These are phyloP conservation scores for Meteorus sp. DNA, from an alignment of 1,140 invertebrate genomes.

Conservation along the genomic window DNA sequence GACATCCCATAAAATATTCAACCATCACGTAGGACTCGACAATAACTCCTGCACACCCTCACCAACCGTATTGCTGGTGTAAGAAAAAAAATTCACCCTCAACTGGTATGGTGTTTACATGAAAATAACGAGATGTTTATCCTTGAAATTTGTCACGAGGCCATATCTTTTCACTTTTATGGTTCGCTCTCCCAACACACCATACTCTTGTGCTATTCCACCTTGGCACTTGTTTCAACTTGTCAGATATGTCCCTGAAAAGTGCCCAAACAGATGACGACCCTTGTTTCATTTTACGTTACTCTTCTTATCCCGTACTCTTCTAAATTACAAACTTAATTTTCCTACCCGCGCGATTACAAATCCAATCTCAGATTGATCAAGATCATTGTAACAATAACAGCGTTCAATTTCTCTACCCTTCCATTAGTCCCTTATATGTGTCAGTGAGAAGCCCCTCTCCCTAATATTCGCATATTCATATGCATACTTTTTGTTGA, in stretches of 20 bases:
- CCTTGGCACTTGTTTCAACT: constrained; percentile 8
- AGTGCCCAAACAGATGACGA: constrained; percentile 14
- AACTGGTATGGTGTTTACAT: constrained; percentile 25
- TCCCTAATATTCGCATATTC: too few species aligned
- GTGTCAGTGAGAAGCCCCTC: too few species aligned
- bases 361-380: background rate
- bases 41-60: background rate
- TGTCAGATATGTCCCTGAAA: background rate
- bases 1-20: constrained; percentile 1
- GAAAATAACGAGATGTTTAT: constrained; percentile 30
- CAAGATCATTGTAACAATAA: background rate
- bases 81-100: constrained; percentile 19
- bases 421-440: too few species aligned
- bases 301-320: constrained; percentile 33
- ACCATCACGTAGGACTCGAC: too few species aligned
- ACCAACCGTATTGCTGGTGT: background rate
- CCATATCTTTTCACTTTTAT: constrained; percentile 18
- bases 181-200: too few species aligned
- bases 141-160: constrained; percentile 31
- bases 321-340: background rate
- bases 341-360: background rate
- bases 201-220: constrained; percentile 22
- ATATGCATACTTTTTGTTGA: background rate
- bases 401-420: too few species aligned
- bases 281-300: constrained; percentile 27